Evolutionary conservation across 2,888 invertebrate genomes (phyloP), one percentile per base, ranked within the genome.

Genomic region (Cheilosia scutellata): DNA sequence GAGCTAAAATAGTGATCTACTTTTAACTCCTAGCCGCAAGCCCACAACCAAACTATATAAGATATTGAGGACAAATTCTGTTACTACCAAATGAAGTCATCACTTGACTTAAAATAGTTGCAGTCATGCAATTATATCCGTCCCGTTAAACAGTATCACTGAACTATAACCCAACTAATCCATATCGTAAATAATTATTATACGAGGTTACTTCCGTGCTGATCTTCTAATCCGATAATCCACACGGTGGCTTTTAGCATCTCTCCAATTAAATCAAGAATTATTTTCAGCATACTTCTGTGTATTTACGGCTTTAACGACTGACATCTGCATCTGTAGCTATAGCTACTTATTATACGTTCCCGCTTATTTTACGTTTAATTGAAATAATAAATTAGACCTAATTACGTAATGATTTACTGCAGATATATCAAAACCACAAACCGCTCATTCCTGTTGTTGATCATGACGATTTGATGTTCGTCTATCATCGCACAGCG

Each of bases 381-480:
- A 62, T 63, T 57, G 49, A 55, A 60, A 33, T 65, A 82, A 82
- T 76, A 76, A 76, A 76, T 83, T 68, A 72, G 68, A 27, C 33
- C 72, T 77, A 72, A 77, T 77, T 82, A 66, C 27, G 47, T n/a
- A 72, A 55, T 62, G 72, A 77, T 72, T 83, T 65, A 72, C 53
- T 72, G 31, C 51, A 53, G 37, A 71, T 60, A 62, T 49, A 72
- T 66, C 37, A 58, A 62, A 78, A 72, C 78, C 82, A 60, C 70
- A 76, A 60, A 63, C 76, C 70, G 57, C 77, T 62, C 44, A 51
- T 82, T 77, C 51, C 65, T 60, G 72, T 71, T 16, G 37, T 47
- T 72, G 65, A 82, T 78, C 71, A 77, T 55, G 60, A 72, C 65
- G 66, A 55, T 78, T 77, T 72, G 65, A 78, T 78, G 83, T 74